Conservation (phyloP, 2,888 invertebrate genomes). For the Argyresthia albistria region DNA sequence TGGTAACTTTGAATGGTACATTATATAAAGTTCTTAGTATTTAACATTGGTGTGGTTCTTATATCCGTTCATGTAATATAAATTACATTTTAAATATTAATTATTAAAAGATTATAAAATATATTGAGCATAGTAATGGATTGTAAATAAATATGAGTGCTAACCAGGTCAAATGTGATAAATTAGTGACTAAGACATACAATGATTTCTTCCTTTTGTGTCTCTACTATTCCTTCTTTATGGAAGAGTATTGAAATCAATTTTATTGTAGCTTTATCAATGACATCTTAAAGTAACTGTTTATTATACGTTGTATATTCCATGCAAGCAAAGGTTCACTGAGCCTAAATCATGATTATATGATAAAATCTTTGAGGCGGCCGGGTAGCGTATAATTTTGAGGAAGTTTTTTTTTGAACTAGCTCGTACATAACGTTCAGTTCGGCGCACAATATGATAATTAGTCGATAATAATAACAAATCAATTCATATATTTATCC, state of each 20-base stretch:
- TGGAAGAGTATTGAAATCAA: too few species aligned
- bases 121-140: slow-evolving; percentile 53
- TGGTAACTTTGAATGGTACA: slow-evolving; percentile 52
- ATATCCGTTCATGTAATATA: slow-evolving; percentile 60
- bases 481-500: slow-evolving; percentile 38
- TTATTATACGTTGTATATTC: too few species aligned
- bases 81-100: slow-evolving; percentile 40
- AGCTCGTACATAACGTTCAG: slow-evolving; percentile 15
- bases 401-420: too few species aligned
- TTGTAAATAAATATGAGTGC: slow-evolving; percentile 55
- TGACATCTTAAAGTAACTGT: too few species aligned
- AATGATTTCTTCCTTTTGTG: background rate
- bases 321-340: too few species aligned
- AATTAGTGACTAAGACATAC: slow-evolving; percentile 49
- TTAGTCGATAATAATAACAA: slow-evolving; percentile 7
- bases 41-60: slow-evolving; percentile 68
- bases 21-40: slow-evolving; percentile 60
- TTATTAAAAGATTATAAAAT: slow-evolving; percentile 47
- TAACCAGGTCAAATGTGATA: slow-evolving; percentile 68
- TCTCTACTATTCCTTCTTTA: too few species aligned
- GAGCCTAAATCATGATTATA: too few species aligned
- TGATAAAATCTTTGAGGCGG: too few species aligned
- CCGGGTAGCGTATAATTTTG: too few species aligned
- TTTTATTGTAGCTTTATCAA: too few species aligned
- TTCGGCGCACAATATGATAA: slow-evolving; percentile 54